Evolutionary conservation across 2,797 vertebrate species (phyloP).

Genomic region (Sebastiscus albofasciatus): DNA sequence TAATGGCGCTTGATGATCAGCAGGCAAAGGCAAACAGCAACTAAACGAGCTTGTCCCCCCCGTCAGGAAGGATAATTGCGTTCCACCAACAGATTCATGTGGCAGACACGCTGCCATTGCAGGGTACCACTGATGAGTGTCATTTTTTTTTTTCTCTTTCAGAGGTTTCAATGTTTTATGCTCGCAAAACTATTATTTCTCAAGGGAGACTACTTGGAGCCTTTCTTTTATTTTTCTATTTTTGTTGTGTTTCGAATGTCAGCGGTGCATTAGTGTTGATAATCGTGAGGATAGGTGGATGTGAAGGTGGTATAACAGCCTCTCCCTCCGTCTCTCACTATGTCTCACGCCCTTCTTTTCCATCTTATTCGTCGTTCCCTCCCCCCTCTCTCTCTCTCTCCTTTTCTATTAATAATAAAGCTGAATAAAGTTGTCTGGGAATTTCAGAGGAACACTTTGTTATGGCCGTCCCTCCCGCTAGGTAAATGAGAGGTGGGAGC

Average conservation of each 20-base stretch:
- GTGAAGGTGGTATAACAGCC: slow-evolving; percentile 30
- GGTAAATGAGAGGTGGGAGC: slow-evolving; percentile 53
- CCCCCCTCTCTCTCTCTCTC: not conserved
- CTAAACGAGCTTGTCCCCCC: slow-evolving; percentile 60
- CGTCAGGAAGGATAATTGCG: slow-evolving; percentile 74
- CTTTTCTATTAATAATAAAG: slow-evolving; percentile 41
- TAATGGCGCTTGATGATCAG: slow-evolving; percentile 74
- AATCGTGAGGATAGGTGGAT: slow-evolving; percentile 34
- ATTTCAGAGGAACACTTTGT: slow-evolving; percentile 48
- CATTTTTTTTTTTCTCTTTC: not conserved
- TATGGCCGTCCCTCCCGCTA: slow-evolving; percentile 20
- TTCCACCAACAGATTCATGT: slow-evolving; percentile 68
- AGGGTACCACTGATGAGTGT: slow-evolving; percentile 25
- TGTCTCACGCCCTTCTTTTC: slow-evolving; percentile 4
- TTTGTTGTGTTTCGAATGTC: slow-evolving; percentile 28
- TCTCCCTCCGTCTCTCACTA: slow-evolving; percentile 20
- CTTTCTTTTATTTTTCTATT: not conserved
- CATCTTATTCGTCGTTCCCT: not conserved
- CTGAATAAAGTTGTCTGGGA: slow-evolving; percentile 49
- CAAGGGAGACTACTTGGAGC: slow-evolving; percentile 3
- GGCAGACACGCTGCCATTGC: slow-evolving; percentile 42
- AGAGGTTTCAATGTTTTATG: slow-evolving; percentile 27
- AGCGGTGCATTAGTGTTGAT: slow-evolving; percentile 15
- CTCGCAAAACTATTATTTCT: slow-evolving; percentile 47
- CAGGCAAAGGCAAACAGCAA: slow-evolving; percentile 73